Base-by-base conservation (phyloP, 2,113 vertebrate genomes). In the Lucifuga dentata region DNA sequence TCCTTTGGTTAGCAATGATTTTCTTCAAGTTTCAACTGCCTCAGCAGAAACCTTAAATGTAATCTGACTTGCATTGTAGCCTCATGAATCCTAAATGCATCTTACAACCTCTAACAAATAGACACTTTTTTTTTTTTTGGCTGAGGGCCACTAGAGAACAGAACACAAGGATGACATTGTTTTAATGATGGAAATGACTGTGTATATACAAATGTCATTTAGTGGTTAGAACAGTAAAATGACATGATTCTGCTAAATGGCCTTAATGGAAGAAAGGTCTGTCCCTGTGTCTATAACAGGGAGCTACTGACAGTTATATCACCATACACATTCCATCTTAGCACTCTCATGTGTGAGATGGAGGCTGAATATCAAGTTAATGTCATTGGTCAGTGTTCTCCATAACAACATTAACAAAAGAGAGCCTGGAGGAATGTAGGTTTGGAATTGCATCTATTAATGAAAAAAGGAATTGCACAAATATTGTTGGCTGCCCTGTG, bases 331-430 rank as follows among this genome's bases (percentile, higher is more conserved):
- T 83, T 79, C 20, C 60, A 41, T 69, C 73, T 78, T 63, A 72
- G 60, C 26, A 32, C 57, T 74, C 24, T 49, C 61, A 19, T 64
- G 51, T 61, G 59, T 32, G 40, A 60, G 76, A 86, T 82, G 68
- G 75, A 78, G 68, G 65, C 77, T 70, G 83, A 86, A 81, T 88
- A 86, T 83, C 73, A 87, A 86, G 70, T 82, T 85, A 89, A 88
- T 90, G 90, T 87, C 84, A 88, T 64, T 76, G 78, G 69, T 81
- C 84, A 71, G 63, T 78, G 77, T 56, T 74, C 72, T 76, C 85
- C 76, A 76, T 89, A 81, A 86, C 85, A 73, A 56, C 80, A 81
- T 88, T 85, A 84, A 84, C 71, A 63, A 81, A 60, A 84, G 52
- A 46, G 32, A 68, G 85, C 88, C 88, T 11, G 67, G 61, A 86